A percentile compares a stretch with the other conserved stretches of the same genome.
These are phyloP conservation scores for Paedocypris micromegethes DNA, from an alignment of 2,797 vertebrate species.

Conservation along the genomic window DNA sequence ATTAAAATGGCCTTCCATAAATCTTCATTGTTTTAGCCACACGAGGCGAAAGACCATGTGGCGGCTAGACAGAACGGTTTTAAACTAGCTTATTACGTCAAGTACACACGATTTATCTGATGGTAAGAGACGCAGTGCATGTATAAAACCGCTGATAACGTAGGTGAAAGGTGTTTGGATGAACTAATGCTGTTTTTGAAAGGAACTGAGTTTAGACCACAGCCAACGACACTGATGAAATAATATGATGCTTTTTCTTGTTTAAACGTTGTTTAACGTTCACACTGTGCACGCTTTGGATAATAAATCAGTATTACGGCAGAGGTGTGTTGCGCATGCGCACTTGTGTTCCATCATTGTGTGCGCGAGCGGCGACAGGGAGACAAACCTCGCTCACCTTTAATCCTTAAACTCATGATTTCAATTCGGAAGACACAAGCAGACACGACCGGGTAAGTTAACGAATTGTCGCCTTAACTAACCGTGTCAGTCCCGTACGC, in stretches of 20 bases:
- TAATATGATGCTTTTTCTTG: background rate
- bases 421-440: background rate
- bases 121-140: background rate
- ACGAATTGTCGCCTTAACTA: background rate
- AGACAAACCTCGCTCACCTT: constrained; percentile 38
- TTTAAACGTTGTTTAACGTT: background rate
- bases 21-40: constrained; percentile 32
- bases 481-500: background rate
- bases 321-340: constrained; percentile 60
- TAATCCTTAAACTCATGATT: constrained; percentile 8
- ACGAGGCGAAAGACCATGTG: constrained; percentile 47
- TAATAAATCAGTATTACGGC: constrained; percentile 1
- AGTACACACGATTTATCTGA: background rate
- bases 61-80: background rate
- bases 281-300: background rate
- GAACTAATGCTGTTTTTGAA: background rate
- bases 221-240: no score
- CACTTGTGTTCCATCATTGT: constrained; percentile 66
- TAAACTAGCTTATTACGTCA: background rate
- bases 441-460: constrained; percentile 31
- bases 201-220: background rate
- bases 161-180: background rate
- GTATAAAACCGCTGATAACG: background rate
- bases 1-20: constrained; percentile 9
- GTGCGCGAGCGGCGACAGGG: constrained; percentile 60